phyloP scores from a whole-genome alignment of 2,113 vertebrate species.

The Madoqua kirkii region DNA sequence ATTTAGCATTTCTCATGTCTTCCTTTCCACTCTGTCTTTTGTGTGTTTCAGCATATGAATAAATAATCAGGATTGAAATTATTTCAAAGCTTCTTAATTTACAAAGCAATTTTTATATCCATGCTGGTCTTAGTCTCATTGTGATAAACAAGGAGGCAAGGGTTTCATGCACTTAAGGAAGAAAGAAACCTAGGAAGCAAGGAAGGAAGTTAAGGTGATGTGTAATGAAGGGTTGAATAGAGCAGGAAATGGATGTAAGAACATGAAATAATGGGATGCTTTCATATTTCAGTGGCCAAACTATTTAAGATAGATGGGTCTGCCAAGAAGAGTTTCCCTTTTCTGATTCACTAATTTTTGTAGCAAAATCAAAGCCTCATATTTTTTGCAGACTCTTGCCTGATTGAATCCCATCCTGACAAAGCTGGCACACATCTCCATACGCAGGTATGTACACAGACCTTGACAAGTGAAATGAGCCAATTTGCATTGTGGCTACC shows the following conservation, averaged over 20 bases:
- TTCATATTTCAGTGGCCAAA: background rate
- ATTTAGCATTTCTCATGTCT: background rate
- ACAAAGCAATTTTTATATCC: background rate
- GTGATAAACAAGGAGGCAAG: background rate
- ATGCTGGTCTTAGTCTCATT: background rate
- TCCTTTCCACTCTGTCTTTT: background rate
- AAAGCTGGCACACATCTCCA: too few relatives aligned
- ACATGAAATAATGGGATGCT: background rate
- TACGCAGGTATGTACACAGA: rapidly evolving
- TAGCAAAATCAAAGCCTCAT: background rate
- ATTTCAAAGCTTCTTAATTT: background rate
- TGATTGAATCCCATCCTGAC: background rate
- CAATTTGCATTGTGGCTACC: rapidly evolving
- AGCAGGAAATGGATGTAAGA: background rate
- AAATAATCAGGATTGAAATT: background rate
- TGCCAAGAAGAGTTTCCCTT: background rate
- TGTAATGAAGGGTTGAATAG: background rate
- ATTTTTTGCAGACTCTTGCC: background rate
- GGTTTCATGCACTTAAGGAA: background rate
- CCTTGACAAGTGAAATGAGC: background rate
- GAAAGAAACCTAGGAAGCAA: background rate
- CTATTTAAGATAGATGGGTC: background rate
- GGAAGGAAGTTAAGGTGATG: background rate
- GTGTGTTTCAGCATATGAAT: background rate
- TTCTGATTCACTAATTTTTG: background rate